Evolutionary conservation across 2,888 invertebrate species (phyloP).

Genomic region (Eupithecia inturbata): DNA sequence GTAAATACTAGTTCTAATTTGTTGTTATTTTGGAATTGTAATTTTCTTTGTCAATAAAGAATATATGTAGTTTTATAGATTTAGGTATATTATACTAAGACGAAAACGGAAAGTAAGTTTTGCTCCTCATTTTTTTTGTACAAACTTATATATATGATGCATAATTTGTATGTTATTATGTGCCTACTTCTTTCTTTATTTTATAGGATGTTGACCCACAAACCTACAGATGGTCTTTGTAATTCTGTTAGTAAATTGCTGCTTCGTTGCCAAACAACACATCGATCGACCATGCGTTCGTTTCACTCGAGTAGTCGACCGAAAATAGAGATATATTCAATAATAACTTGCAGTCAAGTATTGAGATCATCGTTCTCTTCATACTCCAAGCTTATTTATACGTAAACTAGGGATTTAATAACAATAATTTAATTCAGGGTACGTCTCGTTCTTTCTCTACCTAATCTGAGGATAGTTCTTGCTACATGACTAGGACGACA

Average conservation of each 20-base stretch:
- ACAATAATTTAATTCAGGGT: not conserved
- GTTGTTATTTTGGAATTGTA: no score
- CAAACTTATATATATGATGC: no score
- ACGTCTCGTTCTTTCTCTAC: no score
- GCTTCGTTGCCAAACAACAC: slow-evolving; percentile 34
- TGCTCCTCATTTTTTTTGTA: no score
- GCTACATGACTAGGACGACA: no score
- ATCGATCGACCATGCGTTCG: slow-evolving; percentile 43
- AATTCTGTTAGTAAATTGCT: slow-evolving; percentile 22
- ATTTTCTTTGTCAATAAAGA: no score
- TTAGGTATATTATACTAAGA: no score
- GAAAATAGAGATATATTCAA: slow-evolving; percentile 57
- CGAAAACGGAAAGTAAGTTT: no score
- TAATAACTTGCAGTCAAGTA: slow-evolving; percentile 45
- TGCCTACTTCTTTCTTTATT: not conserved
- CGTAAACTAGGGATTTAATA: not conserved
- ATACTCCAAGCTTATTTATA: not conserved
- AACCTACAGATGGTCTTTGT: not conserved
- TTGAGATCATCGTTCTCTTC: slow-evolving; percentile 56
- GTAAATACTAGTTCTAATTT: no score
- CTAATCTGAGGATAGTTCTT: no score
- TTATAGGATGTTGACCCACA: not conserved
- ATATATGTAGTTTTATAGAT: no score
- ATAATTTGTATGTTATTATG: no score
- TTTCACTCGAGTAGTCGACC: slow-evolving; percentile 55